Conservation (phyloP, 2,888 invertebrate genomes). For the Lamellibrachia satsuma region DNA sequence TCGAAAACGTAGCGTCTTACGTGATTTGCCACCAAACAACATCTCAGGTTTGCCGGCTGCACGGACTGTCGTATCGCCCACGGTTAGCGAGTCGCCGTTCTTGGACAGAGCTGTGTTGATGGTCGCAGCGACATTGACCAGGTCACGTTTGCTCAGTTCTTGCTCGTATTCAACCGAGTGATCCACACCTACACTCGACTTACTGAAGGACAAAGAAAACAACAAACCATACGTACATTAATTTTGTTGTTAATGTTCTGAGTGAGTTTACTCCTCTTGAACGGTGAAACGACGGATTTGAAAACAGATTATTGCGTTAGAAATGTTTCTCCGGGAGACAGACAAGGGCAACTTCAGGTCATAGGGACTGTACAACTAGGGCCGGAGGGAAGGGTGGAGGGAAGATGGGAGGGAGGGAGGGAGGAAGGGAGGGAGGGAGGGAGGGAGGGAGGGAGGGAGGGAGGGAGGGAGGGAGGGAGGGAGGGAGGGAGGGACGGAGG, state of each 20-base stretch:
- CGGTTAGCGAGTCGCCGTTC: not conserved
- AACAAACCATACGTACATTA: not conserved
- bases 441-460: not conserved
- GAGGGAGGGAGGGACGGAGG: too few relatives aligned
- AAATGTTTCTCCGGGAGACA: not conserved
- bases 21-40: not conserved
- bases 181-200: not conserved
- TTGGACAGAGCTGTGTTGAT: not conserved
- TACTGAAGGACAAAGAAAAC: not conserved
- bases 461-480: too few relatives aligned
- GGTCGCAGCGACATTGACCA: not conserved
- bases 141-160: not conserved
- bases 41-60: not conserved
- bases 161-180: not conserved
- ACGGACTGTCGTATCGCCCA: not conserved
- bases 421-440: not conserved
- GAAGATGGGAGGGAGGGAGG: not conserved
- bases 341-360: not conserved
- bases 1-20: not conserved
- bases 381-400: too few relatives aligned
- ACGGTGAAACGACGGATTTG: too few relatives aligned
- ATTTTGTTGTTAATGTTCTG: not conserved
- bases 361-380: too few relatives aligned
- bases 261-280: not conserved
- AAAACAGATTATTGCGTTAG: too few relatives aligned